Evolutionary conservation across 2,888 invertebrate species (phyloP).

Genomic region (Phortica magna): DNA sequence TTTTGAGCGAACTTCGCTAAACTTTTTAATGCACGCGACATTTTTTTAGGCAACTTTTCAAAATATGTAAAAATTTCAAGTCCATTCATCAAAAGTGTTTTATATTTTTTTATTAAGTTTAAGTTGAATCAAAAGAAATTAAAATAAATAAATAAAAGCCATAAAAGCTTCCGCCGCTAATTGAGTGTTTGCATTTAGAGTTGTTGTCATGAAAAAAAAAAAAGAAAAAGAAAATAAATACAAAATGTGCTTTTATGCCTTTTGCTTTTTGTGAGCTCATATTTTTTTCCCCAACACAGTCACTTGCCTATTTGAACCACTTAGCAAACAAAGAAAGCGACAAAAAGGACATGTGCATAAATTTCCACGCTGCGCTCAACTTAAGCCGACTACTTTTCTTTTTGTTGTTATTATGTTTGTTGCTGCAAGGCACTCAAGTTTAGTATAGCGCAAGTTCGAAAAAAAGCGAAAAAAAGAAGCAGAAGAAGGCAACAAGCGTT

Average conservation of each 20-base stretch:
- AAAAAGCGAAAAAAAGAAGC: not conserved
- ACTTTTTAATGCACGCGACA: not conserved
- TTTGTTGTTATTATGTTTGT: not conserved
- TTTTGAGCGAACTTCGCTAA: not conserved
- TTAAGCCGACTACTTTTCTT: slow-evolving; percentile 8
- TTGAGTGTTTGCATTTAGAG: too few relatives aligned
- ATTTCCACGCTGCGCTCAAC: slow-evolving; percentile 47
- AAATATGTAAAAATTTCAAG: too few relatives aligned
- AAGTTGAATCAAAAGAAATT: too few relatives aligned
- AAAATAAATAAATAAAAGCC: too few relatives aligned
- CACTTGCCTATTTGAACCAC: not conserved
- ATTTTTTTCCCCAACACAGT: not conserved
- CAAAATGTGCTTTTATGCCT: not conserved
- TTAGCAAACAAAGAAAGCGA: not conserved
- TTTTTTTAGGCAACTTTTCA: not conserved
- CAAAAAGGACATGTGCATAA: slow-evolving; percentile 61
- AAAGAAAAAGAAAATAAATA: too few relatives aligned
- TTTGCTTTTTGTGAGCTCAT: not conserved
- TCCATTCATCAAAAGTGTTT: too few relatives aligned
- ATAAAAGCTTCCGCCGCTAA: too few relatives aligned
- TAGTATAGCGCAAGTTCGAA: not conserved
- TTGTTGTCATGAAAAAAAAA: too few relatives aligned
- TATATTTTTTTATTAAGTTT: too few relatives aligned
- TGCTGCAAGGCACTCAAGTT: not conserved
- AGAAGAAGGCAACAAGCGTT: not conserved